Evolutionary conservation across 2,888 invertebrate species (phyloP), one percentile per base, ranked within the genome.

Genomic region (Lithophane ornitopus): DNA sequence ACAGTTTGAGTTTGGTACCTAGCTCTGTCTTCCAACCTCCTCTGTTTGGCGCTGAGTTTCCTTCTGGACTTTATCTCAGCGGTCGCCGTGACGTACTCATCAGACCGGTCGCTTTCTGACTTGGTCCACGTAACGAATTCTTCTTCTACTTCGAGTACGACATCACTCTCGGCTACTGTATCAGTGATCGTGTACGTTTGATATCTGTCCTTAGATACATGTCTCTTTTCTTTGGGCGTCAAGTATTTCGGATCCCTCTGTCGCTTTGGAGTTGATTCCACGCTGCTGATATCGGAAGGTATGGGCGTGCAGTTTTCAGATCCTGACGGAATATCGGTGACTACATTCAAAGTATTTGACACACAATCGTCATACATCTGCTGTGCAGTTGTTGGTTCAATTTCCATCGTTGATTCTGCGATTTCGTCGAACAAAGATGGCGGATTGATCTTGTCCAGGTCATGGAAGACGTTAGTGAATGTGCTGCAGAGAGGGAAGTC

Each of bases 141-240:
- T 19, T 95, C 95, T 68, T 93, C 94, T 4, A 92, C 91, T 84
- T 94, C 93, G 7, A 93, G 75, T 12, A 91, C 91, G 2, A 92
- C 88, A 14, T 94, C 94, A 62, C 81, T 90, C 63, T 94, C 95
- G 0, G 93, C 88, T 2, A 91, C 92, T 6, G 91, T 92, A 74
- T 97, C 97, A 0, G 97, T 97, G 59, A 98, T 98, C 0, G 98
- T 98, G 90, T 98, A 98, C 0, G 98, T 98, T 91, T 98, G 98
- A 91, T 98, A 98, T 79, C 98, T 97, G 88, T 98, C 98, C 90
- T 98, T 98, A 3, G 98, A 97, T 56, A 98, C 93, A 85, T 97
- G 97, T 59, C 98, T 95, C 89, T 98, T 98, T 90, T 98, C 98
- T 92, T 98, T 98, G 0, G 98, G 98, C 0, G 98, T 98, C 77